Conservation (phyloP, 2,888 invertebrate species). For the Eilema griseolum region DNA sequence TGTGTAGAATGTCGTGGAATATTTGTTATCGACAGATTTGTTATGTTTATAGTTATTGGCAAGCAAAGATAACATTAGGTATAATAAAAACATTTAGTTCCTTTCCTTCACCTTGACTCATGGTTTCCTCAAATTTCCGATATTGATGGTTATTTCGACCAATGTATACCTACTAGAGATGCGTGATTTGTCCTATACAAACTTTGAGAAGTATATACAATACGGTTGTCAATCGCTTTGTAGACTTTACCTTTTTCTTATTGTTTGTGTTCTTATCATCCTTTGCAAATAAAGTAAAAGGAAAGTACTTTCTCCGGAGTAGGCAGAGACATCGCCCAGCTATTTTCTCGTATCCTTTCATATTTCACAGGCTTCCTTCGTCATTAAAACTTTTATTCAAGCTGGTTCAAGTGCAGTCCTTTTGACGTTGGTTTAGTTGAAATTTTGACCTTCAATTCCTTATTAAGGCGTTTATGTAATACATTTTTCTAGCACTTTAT, state of each 20-base stretch:
- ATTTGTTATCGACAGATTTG: too few species aligned
- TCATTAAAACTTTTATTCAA: neutral
- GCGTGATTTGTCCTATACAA: neutral
- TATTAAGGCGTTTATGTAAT: neutral
- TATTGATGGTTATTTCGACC: neutral
- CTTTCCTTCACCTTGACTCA: neutral
- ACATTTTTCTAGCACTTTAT: too few species aligned
- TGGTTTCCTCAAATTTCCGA: neutral
- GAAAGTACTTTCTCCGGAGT: neutral
- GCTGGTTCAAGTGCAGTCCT: neutral
- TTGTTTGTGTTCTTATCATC: neutral
- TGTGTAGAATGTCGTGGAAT: too few species aligned
- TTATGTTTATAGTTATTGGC: too few species aligned
- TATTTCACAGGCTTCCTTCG: neutral
- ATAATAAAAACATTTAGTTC: neutral
- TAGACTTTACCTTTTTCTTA: neutral
- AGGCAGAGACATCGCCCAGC: neutral
- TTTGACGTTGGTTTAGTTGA: neutral
- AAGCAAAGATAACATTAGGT: neutral
- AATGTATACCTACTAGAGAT: neutral
- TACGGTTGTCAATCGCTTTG: neutral
- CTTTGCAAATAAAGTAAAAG: neutral
- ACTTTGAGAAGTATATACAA: neutral
- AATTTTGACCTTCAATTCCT: neutral
- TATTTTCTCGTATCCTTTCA: neutral